Percentiles rank a stretch among this genome's conserved stretches.
Evolutionary conservation across 2,797 vertebrate genomes (phyloP).

Genomic region (Neostethus bicornis): DNA sequence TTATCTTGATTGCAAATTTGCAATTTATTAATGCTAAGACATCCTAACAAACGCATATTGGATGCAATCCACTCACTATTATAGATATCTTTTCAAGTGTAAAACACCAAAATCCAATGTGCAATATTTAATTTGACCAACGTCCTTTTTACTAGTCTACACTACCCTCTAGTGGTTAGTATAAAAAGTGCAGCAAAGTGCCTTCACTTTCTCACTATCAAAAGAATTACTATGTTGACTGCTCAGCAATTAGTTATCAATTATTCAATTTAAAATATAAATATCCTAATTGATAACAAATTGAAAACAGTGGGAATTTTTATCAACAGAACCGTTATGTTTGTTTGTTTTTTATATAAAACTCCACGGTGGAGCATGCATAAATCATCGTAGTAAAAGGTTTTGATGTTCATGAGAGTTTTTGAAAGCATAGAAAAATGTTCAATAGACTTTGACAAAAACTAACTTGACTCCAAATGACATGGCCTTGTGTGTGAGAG

Average conservation of each 20-base stretch:
- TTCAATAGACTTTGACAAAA: too few relatives aligned
- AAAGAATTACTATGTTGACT: conserved; percentile 6
- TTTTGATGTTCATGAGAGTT: too few relatives aligned
- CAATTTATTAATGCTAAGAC: conserved; percentile 26
- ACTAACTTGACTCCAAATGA: too few relatives aligned
- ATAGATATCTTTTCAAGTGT: conserved; percentile 10
- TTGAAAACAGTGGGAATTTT: too few relatives aligned
- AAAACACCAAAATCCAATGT: not conserved
- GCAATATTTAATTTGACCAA: not conserved
- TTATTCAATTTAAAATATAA: not conserved
- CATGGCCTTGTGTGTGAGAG: too few relatives aligned
- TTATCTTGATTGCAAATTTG: conserved; percentile 23
- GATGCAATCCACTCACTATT: not conserved
- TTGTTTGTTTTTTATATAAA: too few relatives aligned
- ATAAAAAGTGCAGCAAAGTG: not conserved
- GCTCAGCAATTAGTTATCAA: conserved; percentile 4
- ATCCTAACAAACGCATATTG: conserved; percentile 24
- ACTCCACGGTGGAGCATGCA: too few relatives aligned
- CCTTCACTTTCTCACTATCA: conserved; percentile 1
- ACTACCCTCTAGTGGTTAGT: conserved; percentile 62
- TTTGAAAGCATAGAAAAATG: too few relatives aligned
- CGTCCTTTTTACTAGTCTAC: conserved; percentile 37
- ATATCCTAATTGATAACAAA: too few relatives aligned
- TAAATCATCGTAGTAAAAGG: too few relatives aligned
- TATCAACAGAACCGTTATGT: too few relatives aligned